Base-by-base conservation (phyloP, 2,113 vertebrate species). In the Oryzias melastigma region DNA sequence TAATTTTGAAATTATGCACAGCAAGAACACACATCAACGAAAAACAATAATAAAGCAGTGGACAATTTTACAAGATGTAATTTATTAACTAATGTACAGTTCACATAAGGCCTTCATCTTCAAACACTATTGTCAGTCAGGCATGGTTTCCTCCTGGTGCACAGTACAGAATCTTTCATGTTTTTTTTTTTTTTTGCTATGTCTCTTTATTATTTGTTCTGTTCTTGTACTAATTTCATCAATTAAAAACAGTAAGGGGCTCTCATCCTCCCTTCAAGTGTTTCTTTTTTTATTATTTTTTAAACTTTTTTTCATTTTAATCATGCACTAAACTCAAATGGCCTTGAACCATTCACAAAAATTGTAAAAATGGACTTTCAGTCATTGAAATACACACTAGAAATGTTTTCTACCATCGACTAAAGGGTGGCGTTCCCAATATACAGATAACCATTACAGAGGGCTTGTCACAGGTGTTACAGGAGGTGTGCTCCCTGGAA, bases 61-160 rank as follows among this genome's bases (percentile, higher is more conserved):
- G 77, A 72, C 78, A 81, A 78, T 90, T 92, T 93, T 92, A 94
- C 92, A 94, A 94, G 93, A 94, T 93, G 90, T 92, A 93, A 93
- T 95, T 96, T 95, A 96, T 96, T 95, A 93, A 93, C 93, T 96
- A 95, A 95, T 88, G 90, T 96, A 95, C 94, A 96, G 91, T 89
- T 94, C 92, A 94, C 92, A 92, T 94, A 94, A 94, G 94, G 94
- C 93, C 93, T 93, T 93, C 91, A 91, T 92, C 91, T 93, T 93
- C 91, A 91, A 93, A 93, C 93, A 93, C 91, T 91, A 91, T 92
- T 81, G 91, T 92, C 92, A 93, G 89, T 90, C 91, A 93, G 91
- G 94, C 92, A 93, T 77, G 72, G 82, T 85, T 89, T 83, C 75
- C 81, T 87, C 77, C 85, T 83, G 82, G 80, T 89, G 88, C 84